Evolutionary conservation across 1,140 invertebrate species (phyloP).

Genomic region (Periplaneta americana): DNA sequence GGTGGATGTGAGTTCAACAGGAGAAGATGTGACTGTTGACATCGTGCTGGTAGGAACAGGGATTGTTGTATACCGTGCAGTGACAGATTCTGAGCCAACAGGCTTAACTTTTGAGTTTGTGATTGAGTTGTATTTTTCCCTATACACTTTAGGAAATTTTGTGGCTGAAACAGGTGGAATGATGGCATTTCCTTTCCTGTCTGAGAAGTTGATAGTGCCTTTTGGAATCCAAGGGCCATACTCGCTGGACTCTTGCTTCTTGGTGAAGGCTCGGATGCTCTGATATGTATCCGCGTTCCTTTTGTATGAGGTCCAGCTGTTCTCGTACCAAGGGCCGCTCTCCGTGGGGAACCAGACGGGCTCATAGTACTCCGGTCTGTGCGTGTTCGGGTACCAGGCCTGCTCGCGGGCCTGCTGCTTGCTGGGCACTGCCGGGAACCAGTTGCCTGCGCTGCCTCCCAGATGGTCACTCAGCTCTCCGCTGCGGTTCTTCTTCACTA

Average conservation of each 20-base stretch:
- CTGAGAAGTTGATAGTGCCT: conserved; percentile 1
- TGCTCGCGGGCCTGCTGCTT: neutral
- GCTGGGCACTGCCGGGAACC: neutral
- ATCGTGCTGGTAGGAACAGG: conserved; percentile 19
- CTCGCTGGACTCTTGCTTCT: conserved; percentile 1
- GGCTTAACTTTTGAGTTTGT: neutral
- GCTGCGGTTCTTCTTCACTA: conserved; percentile 33
- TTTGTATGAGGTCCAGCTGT: neutral
- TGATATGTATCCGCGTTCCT: neutral
- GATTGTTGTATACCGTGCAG: conserved; percentile 24
- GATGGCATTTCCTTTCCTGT: neutral
- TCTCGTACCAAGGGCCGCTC: neutral
- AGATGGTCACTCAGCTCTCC: neutral
- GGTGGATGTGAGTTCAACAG: conserved; percentile 20
- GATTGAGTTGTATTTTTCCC: neutral
- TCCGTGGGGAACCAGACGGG: neutral
- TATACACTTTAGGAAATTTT: neutral
- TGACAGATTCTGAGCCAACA: neutral
- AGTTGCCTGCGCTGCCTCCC: neutral
- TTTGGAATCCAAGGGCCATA: conserved; percentile 16
- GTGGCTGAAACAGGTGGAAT: neutral
- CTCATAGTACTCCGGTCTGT: neutral
- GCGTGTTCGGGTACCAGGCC: neutral
- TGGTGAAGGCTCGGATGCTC: neutral
- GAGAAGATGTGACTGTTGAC: conserved; percentile 21